These are phyloP conservation scores for Autographa gamma DNA, from an alignment of 2,888 invertebrate genomes.

Conservation along the genomic window DNA sequence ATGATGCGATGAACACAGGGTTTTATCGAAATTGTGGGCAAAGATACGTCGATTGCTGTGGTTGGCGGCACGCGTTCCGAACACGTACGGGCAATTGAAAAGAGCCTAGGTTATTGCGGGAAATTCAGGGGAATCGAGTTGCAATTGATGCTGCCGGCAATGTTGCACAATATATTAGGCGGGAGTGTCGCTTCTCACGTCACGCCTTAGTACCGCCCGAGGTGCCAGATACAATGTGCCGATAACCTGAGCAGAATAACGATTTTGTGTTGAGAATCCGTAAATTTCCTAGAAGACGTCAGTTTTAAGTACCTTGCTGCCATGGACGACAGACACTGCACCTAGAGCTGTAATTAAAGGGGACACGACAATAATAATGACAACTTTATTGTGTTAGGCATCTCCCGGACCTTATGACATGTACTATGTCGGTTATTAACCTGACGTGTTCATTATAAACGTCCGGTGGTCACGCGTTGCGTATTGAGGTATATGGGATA, in stretches of 20 bases:
- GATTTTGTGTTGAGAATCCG: constrained; percentile 38
- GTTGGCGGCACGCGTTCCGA: constrained; percentile 81
- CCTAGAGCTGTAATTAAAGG: constrained; percentile 50
- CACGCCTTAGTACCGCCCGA: constrained; percentile 67
- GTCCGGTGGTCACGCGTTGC: constrained; percentile 83
- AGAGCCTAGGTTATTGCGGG: constrained; percentile 81
- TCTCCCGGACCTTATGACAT: constrained; percentile 65
- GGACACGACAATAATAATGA: constrained; percentile 61
- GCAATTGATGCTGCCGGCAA: constrained; percentile 82
- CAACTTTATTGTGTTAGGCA: constrained; percentile 74
- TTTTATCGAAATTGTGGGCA: constrained; percentile 80
- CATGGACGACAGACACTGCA: constrained; percentile 13
- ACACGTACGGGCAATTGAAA: constrained; percentile 85
- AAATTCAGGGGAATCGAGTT: constrained; percentile 79
- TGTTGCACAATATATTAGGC: constrained; percentile 70
- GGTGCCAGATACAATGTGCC: constrained; percentile 46
- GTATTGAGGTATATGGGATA: constrained; percentile 79
- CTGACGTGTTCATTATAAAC: constrained; percentile 77
- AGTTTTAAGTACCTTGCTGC: constrained; percentile 9
- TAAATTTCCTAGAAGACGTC: constrained; percentile 27
- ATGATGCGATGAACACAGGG: constrained; percentile 75
- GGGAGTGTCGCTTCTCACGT: constrained; percentile 68
- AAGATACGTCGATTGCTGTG: constrained; percentile 73
- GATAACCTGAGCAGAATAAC: constrained; percentile 46
- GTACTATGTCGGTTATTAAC: constrained; percentile 80